These are phyloP conservation scores for Hippocampus zosterae DNA, from an alignment of 2,113 vertebrate species.

Conservation along the genomic window DNA sequence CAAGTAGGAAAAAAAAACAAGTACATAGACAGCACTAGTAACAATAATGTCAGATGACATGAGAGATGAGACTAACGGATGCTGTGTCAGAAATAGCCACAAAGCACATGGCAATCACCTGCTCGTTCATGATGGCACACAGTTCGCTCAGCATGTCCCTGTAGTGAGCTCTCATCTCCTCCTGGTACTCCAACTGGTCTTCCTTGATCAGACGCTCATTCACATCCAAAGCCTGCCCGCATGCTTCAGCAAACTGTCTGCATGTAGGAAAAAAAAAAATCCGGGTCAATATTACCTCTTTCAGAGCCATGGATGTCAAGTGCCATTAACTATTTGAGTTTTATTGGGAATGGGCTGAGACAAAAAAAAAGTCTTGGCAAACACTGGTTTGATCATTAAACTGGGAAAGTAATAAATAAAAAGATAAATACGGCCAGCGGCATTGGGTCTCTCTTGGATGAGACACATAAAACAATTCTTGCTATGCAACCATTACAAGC, in stretches of 20 bases:
- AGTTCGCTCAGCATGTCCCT: conserved; percentile 92
- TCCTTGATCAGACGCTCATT: conserved; percentile 97
- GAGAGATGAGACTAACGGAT: background rate
- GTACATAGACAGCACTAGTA: conserved; percentile 10
- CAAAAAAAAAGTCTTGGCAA: too few species aligned
- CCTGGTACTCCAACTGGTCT: conserved; percentile 97
- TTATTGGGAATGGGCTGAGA: too few species aligned
- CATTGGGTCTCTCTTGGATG: too few species aligned
- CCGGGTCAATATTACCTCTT: too few species aligned
- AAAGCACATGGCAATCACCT: conserved; percentile 72
- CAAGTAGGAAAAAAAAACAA: conserved; percentile 4
- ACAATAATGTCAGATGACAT: background rate
- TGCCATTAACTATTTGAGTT: background rate
- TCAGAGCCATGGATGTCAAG: too few species aligned
- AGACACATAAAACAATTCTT: too few species aligned
- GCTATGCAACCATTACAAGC: too few species aligned
- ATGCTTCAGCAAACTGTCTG: conserved; percentile 94
- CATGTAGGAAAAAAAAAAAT: conserved; percentile 12
- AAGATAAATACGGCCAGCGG: too few species aligned
- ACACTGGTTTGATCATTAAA: too few species aligned
- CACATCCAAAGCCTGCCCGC: conserved; percentile 92
- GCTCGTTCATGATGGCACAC: conserved; percentile 91
- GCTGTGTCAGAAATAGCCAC: background rate
- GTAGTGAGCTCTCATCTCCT: conserved; percentile 95
- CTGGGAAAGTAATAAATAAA: too few species aligned